Evolutionary conservation across 2,797 vertebrate genomes (phyloP), one percentile per base, ranked within the genome.

Genomic region (Erithacus rubecula): DNA sequence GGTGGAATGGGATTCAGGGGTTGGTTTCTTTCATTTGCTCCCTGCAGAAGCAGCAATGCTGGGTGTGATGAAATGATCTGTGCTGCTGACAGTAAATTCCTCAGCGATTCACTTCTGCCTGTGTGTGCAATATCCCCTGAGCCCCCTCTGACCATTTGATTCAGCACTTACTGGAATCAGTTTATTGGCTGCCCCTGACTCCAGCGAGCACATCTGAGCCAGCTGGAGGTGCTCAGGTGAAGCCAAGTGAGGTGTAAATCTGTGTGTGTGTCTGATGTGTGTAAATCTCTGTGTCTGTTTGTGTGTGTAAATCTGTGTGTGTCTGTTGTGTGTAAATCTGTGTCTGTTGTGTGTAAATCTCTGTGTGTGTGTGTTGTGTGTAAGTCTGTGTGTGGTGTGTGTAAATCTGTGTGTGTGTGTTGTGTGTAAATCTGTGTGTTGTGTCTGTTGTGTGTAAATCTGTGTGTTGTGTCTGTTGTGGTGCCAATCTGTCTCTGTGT

Each of bases 161-260:
- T 87, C 89, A 87, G 58, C 84, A 44, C 34, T 90, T 74, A 83
- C 32, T 52, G 84, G 11, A 81, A 81, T 91, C 81, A 92, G 75
- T 90, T 87, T 93, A 89, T 41, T 62, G 84, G 92, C 51, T 89
- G 71, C 64, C 71, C 87, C 58, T 39, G 89, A 53, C 78, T 94
- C 51, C 44, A 13, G 71, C 47, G 75, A 83, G 68, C 70, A 79
- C 59, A 19, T 55, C 53, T 51, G 62, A 23, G 29, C 75, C 78
- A 85, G 53, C 46, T 71, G 64, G 65, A 59, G 43, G 36, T n/a
- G 18, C 52, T 44, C 20, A 13, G 71, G 37, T 49, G 65, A 52
- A 87, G 53, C 20, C 34, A 43, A 41, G 19, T 11, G 18, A 4
- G 8, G 51, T 2, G 29, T 30, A 34, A 80, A 37, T 70, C 21